phyloP scores from a whole-genome alignment of 2,888 invertebrate genomes.

The Pherbina coryleti region DNA sequence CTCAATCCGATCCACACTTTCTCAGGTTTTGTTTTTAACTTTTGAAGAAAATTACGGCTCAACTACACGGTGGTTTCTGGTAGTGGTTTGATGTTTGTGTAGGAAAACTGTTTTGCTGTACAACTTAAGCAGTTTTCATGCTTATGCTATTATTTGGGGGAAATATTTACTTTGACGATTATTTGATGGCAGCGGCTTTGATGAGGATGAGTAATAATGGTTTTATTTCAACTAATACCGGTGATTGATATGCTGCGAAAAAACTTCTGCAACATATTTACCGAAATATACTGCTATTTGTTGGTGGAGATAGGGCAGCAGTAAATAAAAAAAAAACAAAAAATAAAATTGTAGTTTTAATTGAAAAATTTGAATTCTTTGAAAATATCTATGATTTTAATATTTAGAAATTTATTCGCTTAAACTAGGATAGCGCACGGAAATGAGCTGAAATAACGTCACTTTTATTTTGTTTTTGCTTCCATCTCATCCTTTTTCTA shows the following conservation, averaged over 20 bases:
- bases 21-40: not conserved
- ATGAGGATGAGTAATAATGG: constrained; percentile 5
- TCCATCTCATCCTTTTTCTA: not conserved
- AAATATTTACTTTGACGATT: no score
- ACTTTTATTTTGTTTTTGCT: constrained; percentile 9
- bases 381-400: no score
- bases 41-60: constrained; percentile 1
- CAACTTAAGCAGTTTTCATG: constrained; percentile 30
- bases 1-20: constrained; percentile 27
- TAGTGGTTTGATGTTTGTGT: constrained; percentile 24
- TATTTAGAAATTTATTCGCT: no score
- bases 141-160: not conserved
- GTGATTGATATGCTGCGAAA: constrained; percentile 22
- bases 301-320: not conserved
- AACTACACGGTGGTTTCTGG: constrained; percentile 8
- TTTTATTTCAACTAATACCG: constrained; percentile 33
- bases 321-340: not conserved
- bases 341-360: not conserved
- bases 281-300: constrained; percentile 3
- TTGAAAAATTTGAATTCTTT: not conserved
- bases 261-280: constrained; percentile 30
- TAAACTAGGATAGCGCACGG: not conserved
- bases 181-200: not conserved
- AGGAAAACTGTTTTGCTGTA: constrained; percentile 36
- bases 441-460: not conserved